phyloP scores from a whole-genome alignment of 2,113 vertebrate genomes.

The Poicephalus gulielmi region DNA sequence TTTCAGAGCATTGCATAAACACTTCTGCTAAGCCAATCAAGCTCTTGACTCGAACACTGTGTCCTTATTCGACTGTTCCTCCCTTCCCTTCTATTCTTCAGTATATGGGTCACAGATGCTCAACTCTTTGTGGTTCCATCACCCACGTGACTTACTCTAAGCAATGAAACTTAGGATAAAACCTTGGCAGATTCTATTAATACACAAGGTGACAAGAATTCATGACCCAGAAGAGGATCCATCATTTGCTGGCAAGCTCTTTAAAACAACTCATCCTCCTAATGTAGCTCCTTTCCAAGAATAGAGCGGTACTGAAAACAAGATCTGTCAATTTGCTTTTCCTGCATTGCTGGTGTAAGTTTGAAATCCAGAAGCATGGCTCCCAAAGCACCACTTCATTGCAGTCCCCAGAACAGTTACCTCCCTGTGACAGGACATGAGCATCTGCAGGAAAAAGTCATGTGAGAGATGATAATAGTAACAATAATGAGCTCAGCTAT shows the following conservation, averaged over 20 bases:
- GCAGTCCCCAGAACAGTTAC: not conserved
- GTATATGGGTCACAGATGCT: constrained; percentile 54
- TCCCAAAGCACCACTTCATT: not conserved
- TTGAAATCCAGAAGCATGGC: not conserved
- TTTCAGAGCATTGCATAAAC: not conserved
- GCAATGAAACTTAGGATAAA: not conserved
- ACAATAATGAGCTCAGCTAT: not conserved
- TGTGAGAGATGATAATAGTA: not conserved
- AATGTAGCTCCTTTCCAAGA: constrained; percentile 33
- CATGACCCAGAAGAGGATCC: constrained; percentile 35
- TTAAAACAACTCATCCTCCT: not conserved
- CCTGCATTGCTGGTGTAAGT: not conserved
- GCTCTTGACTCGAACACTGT: not conserved
- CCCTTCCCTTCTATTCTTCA: not conserved
- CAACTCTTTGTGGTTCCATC: not conserved
- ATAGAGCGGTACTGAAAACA: constrained; percentile 36
- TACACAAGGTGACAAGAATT: constrained; percentile 33
- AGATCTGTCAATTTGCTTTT: constrained; percentile 16
- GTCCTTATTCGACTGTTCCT: not conserved
- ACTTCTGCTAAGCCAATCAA: not conserved
- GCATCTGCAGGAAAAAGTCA: not conserved
- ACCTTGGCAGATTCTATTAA: constrained; percentile 49
- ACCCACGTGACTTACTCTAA: not conserved
- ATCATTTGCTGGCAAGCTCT: constrained; percentile 22
- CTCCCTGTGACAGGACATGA: not conserved